Evolutionary conservation across 2,797 vertebrate genomes (phyloP), one percentile per base, ranked within the genome.

Genomic region (Ctenochaetus hawaiiensis): DNA sequence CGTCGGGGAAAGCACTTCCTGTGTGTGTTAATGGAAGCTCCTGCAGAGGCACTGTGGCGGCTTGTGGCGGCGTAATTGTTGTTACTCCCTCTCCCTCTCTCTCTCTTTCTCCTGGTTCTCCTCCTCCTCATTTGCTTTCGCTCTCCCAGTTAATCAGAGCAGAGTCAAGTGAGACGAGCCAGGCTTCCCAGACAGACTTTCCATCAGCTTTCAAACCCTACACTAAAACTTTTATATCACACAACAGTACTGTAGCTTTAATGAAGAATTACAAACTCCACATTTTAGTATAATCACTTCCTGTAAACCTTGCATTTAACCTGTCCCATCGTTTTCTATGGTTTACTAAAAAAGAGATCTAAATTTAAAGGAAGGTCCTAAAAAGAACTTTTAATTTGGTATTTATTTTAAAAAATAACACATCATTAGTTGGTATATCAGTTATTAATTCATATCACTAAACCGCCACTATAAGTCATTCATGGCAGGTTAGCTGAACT

Each of bases 11-110:
- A 91, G 92, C 91, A 87, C 89, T 93, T 94, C 93, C 93, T 94
- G 92, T 91, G 80, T 85, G 89, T 93, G 93, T 93, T 94, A 93
- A 94, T 93, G 92, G 93, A 94, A 78, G 52, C 81, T 92, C 80
- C 87, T 87, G 84, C 81, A 87, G 89, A 91, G 87, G 90, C 89
- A 87, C 67, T 75, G 83, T 89, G 90, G 88, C 66, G 75, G 85
- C 89, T 89, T 84, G 86, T 83, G 88, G 87, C 83, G 72, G 77
- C 57, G 78, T 20, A 78, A 87, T 85, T 67, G 80, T 73, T 91
- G 76, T 87, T 90, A 67, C 85, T 87, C 69, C 37, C 80, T 75
- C 66, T 53, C 67, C 68, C 72, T 57, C 56, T 51, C 34, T 9
- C 49, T 48, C 48, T 22, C 44, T 26, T 6, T 18, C 64, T 44